Base-by-base conservation (phyloP, 2,113 vertebrate species). In the Galeopterus variegatus region DNA sequence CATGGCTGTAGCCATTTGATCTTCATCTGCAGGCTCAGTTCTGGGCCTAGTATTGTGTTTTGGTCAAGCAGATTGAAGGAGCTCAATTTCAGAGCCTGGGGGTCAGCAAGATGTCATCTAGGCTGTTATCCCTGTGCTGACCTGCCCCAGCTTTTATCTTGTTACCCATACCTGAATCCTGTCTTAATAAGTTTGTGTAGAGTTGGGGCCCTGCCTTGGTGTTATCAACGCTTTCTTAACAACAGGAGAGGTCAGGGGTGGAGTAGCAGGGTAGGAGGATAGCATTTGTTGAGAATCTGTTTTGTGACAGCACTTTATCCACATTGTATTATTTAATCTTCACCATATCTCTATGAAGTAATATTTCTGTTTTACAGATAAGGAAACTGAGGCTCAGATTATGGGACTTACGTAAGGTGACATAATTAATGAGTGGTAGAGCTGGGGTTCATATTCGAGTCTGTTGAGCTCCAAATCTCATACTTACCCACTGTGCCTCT, bases 331-430 rank as follows among this genome's bases (percentile, higher is more conserved):
- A 67, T 84, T 86, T 92, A 23, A 54, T 95, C 10, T 83, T 92
- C 13, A 31, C 23, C 19, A 41, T 36, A 62, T 79, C 67, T 92
- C 28, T 95, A 9, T 41, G 69, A 60, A 58, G 26, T 58, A 72
- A 85, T 80, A 21, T 60, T 23, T 93, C 15, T 48, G 3, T 79
- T 92, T 95, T 90, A 89, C 21, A 65, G 36, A 54, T 76, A 28
- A 76, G 64, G 31, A 96, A 92, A 62, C 33, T 72, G 45, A 95
- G 84, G n/a, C 50, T 81, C 48, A 52, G 19, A 80, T 86, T 19
- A n/a, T 52, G 45, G 60, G 50, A 50, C 28, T 95, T 93, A 15
- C 41, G 62, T 60, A 79, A 73, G 52, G 33, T 80, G 52, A 36
- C 31, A 56, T 10, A 69, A 52, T 15, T 73, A 24, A 26, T 36